Evolutionary conservation across 2,888 invertebrate genomes (phyloP).

Genomic region (Eutolmus rufibarbis): DNA sequence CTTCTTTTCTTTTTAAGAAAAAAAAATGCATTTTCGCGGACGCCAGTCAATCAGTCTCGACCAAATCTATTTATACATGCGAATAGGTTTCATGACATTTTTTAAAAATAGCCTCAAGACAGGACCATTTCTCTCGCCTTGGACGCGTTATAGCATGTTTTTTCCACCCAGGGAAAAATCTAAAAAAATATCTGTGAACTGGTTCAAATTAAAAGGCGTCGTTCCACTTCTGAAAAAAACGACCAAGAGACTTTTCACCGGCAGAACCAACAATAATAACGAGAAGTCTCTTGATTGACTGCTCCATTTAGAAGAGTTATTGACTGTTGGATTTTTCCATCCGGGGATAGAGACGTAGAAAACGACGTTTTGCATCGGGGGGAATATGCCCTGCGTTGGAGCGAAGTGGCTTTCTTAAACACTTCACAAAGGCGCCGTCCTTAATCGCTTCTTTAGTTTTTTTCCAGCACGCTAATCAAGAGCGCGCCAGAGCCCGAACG

Average conservation of each 20-base stretch:
- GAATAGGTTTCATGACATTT: not conserved
- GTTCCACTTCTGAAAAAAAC: not conserved
- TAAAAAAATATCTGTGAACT: not conserved
- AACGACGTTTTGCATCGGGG: not conserved
- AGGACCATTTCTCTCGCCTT: not conserved
- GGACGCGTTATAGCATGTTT: not conserved
- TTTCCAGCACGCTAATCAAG: constrained; percentile 16
- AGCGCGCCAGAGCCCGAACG: not conserved
- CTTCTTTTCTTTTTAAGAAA: not conserved
- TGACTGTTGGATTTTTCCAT: not conserved
- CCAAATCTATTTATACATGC: not conserved
- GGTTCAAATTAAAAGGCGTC: not conserved
- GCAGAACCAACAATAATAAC: not conserved
- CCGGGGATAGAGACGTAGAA: not conserved
- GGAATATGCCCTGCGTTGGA: not conserved
- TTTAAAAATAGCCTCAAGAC: not conserved
- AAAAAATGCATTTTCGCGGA: not conserved
- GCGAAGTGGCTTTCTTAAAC: not conserved
- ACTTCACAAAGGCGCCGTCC: not conserved
- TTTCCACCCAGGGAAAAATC: not conserved
- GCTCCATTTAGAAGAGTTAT: constrained; percentile 7
- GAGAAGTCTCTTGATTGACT: constrained; percentile 6
- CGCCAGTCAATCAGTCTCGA: not conserved
- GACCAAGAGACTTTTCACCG: not conserved
- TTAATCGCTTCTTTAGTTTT: not conserved